Evolutionary conservation across 2,888 invertebrate species (phyloP).

Genomic region (Limnephilus marmoratus): DNA sequence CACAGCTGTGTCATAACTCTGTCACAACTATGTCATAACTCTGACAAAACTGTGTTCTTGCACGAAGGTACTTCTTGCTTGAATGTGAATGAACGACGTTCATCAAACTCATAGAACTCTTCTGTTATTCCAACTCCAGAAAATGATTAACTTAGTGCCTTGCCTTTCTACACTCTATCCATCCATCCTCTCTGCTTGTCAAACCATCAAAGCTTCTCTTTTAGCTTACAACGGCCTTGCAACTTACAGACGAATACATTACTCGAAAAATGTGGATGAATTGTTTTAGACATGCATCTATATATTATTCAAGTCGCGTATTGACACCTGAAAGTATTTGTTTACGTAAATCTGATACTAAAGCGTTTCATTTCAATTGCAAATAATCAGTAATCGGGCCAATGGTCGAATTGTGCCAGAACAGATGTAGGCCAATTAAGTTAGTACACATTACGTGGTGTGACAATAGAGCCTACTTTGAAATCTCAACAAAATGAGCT

Average conservation of each 20-base stretch:
- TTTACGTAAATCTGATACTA: neutral
- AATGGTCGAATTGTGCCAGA: constrained; percentile 4
- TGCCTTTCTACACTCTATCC: neutral
- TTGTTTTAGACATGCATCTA: neutral
- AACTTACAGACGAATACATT: neutral
- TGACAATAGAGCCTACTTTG: neutral
- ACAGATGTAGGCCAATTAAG: neutral
- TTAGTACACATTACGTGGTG: neutral
- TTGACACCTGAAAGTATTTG: neutral
- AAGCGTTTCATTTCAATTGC: constrained; percentile 28
- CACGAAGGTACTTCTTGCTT: neutral
- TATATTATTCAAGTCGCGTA: neutral
- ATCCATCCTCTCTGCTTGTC: neutral
- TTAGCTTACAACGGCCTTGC: neutral
- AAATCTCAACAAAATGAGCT: neutral
- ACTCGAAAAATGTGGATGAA: neutral
- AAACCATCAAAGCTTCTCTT: neutral
- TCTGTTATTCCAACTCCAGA: neutral
- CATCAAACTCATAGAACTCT: neutral
- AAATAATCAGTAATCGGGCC: constrained; percentile 11
- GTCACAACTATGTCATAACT: neutral
- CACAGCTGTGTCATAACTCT: neutral
- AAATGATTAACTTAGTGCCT: neutral
- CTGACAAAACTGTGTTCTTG: neutral
- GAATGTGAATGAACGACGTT: neutral